Percentiles rank a stretch among this genome's conserved stretches.
Conservation (phyloP, 2,113 vertebrate genomes). For the Bambusicola thoracicus region DNA sequence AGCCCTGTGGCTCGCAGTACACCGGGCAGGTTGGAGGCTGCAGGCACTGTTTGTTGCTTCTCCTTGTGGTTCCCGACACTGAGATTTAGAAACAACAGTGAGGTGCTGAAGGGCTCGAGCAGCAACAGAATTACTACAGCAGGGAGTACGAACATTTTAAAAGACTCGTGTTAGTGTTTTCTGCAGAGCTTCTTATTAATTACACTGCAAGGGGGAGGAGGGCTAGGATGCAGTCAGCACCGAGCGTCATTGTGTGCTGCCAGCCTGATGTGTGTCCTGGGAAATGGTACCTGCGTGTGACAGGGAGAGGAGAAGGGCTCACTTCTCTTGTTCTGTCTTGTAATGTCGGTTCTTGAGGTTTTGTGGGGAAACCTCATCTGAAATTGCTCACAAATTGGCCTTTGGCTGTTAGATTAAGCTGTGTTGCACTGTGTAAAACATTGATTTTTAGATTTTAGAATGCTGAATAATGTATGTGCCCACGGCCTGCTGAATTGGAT, state of each 20-base stretch:
- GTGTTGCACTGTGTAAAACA: neutral
- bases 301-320: neutral
- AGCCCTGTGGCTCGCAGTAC: neutral
- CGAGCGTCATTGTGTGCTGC: rapidly evolving
- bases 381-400: conserved; percentile 10
- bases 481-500: neutral
- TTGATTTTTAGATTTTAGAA: conserved; percentile 28
- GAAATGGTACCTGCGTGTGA: rapidly evolving
- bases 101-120: neutral
- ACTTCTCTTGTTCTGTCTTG: neutral
- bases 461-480: conserved; percentile 45
- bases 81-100: rapidly evolving
- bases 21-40: rapidly evolving
- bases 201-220: neutral
- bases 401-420: conserved; percentile 17
- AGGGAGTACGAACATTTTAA: neutral
- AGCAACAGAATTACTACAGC: neutral
- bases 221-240: neutral
- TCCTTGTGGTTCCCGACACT: neutral
- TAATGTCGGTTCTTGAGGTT: neutral
- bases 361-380: neutral
- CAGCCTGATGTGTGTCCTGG: neutral
- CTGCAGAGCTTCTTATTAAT: neutral
- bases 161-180: neutral
- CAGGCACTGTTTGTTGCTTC: rapidly evolving